Conservation (phyloP, 2,888 invertebrate species). For the Drosophila bunnanda region DNA sequence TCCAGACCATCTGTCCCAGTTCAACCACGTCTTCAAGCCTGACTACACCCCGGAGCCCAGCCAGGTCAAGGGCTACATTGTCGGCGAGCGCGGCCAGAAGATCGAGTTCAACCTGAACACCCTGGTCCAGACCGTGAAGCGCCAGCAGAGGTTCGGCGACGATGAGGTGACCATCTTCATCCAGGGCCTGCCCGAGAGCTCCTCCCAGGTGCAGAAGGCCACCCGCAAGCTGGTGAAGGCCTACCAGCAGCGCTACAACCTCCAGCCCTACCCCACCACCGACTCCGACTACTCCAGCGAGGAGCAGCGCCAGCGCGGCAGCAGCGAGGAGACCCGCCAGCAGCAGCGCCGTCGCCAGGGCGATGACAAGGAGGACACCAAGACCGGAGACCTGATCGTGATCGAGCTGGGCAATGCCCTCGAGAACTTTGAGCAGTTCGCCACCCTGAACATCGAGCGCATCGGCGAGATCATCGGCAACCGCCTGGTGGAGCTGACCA, state of each 20-base stretch:
- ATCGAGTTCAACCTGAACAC: constrained; percentile 67
- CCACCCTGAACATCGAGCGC: constrained; percentile 66
- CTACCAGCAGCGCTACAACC: constrained; percentile 79
- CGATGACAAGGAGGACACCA: constrained; percentile 50
- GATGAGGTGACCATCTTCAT: constrained; percentile 82
- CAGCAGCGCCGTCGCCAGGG: constrained; percentile 51
- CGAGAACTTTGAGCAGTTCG: constrained; percentile 70
- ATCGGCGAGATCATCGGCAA: constrained; percentile 77
- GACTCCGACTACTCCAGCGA: constrained; percentile 34
- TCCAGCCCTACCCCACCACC: constrained; percentile 43
- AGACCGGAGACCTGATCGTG: constrained; percentile 74
- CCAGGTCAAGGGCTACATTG: constrained; percentile 67
- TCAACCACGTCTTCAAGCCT: constrained; percentile 71
- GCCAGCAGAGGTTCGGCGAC: constrained; percentile 69
- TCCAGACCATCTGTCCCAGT: constrained; percentile 76
- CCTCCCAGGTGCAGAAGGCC: constrained; percentile 71
- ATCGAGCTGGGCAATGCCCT: constrained; percentile 76
- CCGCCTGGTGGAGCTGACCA: constrained; percentile 71
- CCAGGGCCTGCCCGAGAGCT: constrained; percentile 74
- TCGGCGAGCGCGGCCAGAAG: constrained; percentile 70
- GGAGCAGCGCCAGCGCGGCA: constrained; percentile 47
- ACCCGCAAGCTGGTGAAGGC: constrained; percentile 76
- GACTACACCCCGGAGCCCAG: constrained; percentile 72
- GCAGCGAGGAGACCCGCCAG: constrained; percentile 63
- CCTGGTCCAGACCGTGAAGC: constrained; percentile 63